These are phyloP conservation scores for Macrobrachium rosenbergii DNA, from an alignment of 1,140 invertebrate genomes.

Conservation along the genomic window DNA sequence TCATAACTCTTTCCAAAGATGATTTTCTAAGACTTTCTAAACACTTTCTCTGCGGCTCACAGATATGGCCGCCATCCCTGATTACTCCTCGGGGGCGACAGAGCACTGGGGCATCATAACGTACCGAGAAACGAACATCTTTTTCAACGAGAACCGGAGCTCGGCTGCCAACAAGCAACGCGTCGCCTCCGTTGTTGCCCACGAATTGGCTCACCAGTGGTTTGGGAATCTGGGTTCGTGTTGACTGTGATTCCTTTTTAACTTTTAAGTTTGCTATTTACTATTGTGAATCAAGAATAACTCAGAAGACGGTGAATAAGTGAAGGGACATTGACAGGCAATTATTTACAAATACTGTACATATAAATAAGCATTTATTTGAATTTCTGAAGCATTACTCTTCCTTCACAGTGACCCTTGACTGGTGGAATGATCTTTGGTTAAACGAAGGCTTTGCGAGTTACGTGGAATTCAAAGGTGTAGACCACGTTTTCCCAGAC, in stretches of 20 bases:
- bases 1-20: no score
- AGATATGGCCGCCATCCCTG: slow-evolving; percentile 91
- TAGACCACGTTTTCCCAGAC: slow-evolving; percentile 68
- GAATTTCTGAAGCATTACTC: neutral
- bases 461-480: slow-evolving; percentile 72
- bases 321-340: no score
- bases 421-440: slow-evolving; percentile 76
- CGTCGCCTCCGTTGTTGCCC: slow-evolving; percentile 80
- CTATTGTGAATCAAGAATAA: no score
- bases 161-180: slow-evolving; percentile 78
- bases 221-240: slow-evolving; percentile 74
- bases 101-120: slow-evolving; percentile 91
- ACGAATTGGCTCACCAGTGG: slow-evolving; percentile 84
- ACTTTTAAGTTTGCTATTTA: neutral
- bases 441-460: slow-evolving; percentile 77
- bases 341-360: neutral
- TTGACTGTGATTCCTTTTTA: slow-evolving; percentile 2
- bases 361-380: neutral
- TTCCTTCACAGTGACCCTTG: slow-evolving; percentile 69
- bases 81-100: slow-evolving; percentile 86
- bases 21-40: no score
- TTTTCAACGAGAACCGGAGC: slow-evolving; percentile 80
- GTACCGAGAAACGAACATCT: slow-evolving; percentile 83
- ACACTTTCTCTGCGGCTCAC: slow-evolving; percentile 34
- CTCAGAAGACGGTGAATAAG: no score